Base-by-base conservation (phyloP, 2,113 vertebrate genomes). In the Prionailurus viverrinus region DNA sequence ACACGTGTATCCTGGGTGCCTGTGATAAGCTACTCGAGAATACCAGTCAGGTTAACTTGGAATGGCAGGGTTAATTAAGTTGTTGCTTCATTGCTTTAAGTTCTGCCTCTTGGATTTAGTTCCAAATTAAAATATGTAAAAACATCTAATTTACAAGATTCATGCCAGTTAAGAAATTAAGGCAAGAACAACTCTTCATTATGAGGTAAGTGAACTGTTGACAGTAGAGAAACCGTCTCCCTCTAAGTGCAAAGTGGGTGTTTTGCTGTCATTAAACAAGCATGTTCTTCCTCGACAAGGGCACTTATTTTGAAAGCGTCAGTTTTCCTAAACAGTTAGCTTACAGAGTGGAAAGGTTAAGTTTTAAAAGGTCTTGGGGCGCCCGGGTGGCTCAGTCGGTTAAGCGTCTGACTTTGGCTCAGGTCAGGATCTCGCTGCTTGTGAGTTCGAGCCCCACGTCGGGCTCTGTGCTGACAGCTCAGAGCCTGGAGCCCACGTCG, bases 71-170 rank as follows among this genome's bases (percentile, higher is more conserved):
- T 86, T 45, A 74, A n/a, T 23, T 51, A 66, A 85, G 7, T 79
- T 58, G 25, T 39, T 15, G 19, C 36, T 15, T 31, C 23, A 68
- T 48, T 84, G 69, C 48, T 95, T 90, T n/a, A 90, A 33, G 33
- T 74, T 63, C 51, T 65, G 3, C 16, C 79, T 91, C 79, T 96
- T 91, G 31, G 25, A 63, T 86, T 92, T 86, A 85, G 27, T 95
- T 93, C 51, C 4, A 76, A 85, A 74, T 36, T 76, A 89, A 95
- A 91, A 80, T 48, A 51, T 7, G 16, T 25, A n/a, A 87, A 53
- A 55, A 86, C 53, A 71, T 19, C 63, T 55, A 78, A 27, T 92
- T 21, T 5, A 31, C 16, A 55, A 39, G 29, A 76, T 53, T 87
- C 68, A 73, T 10, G 12, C 33, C 79, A 58, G 25, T 51, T n/a